Percentiles rank a stretch among this genome's conserved stretches.
These are phyloP conservation scores for Solenopsis invicta DNA, from an alignment of 1,140 invertebrate genomes.

Conservation along the genomic window DNA sequence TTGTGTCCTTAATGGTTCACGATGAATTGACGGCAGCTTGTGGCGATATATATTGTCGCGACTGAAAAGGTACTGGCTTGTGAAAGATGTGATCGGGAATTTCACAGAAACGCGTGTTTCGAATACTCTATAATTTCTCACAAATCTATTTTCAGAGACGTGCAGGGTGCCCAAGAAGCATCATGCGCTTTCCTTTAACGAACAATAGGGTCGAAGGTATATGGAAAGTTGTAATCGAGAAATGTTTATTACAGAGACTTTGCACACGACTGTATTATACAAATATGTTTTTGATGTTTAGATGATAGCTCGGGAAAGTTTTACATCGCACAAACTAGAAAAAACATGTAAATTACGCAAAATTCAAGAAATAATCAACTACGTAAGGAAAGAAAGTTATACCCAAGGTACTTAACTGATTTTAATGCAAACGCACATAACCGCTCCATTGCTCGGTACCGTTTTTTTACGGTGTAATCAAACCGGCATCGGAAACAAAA, in stretches of 20 bases:
- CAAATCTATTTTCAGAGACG: conserved; percentile 9
- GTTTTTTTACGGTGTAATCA: conserved; percentile 2
- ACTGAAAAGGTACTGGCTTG: conserved; percentile 21
- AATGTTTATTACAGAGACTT: neutral
- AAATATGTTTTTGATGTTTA: conserved; percentile 13
- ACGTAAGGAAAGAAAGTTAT: neutral
- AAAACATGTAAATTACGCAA: neutral
- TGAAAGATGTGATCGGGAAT: conserved; percentile 15
- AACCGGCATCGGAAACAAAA: neutral
- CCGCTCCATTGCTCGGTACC: too few species aligned
- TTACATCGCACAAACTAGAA: neutral
- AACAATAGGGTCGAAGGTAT: neutral
- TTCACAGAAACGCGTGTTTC: conserved; percentile 10
- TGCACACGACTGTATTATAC: neutral
- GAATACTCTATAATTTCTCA: conserved; percentile 22
- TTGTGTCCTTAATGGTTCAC: conserved; percentile 16
- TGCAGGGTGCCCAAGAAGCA: neutral
- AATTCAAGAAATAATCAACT: neutral
- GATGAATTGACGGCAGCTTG: conserved; percentile 10
- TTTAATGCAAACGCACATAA: neutral
- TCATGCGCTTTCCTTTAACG: neutral
- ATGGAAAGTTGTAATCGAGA: neutral
- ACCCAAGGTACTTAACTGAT: neutral
- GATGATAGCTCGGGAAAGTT: neutral
- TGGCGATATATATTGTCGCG: conserved; percentile 7